A percentile compares a stretch with the other conserved stretches of the same genome.
Conservation (phyloP, 2,888 invertebrate species). For the Clostera curtula region DNA sequence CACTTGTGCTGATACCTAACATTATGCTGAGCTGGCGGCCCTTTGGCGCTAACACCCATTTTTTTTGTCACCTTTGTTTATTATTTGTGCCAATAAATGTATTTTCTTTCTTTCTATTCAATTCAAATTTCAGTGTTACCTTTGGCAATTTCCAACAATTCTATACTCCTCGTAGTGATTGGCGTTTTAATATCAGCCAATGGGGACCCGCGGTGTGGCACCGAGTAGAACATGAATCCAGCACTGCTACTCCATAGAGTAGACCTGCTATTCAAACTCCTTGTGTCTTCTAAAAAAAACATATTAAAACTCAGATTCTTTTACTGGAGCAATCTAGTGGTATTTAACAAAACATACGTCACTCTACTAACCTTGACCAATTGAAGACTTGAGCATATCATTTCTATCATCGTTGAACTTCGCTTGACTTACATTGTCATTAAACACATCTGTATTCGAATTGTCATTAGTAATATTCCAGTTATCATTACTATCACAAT, state of each 20-base stretch:
- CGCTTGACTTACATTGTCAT: constrained; percentile 7
- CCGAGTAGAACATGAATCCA: constrained; percentile 88
- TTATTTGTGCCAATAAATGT: too few relatives aligned
- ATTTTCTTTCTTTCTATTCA: too few relatives aligned
- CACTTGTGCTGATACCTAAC: too few relatives aligned
- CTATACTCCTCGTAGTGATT: constrained; percentile 83
- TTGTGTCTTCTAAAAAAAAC: constrained; percentile 11
- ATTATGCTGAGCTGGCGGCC: too few relatives aligned
- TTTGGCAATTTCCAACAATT: constrained; percentile 85
- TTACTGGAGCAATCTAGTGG: constrained; percentile 20
- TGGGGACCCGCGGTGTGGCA: constrained; percentile 89
- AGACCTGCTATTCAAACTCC: constrained; percentile 20
- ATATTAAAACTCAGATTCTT: constrained; percentile 27
- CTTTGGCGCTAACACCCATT: too few relatives aligned
- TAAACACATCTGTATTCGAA: constrained; percentile 2
- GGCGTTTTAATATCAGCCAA: constrained; percentile 84
- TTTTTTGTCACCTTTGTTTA: too few relatives aligned
- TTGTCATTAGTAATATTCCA: constrained; percentile 4
- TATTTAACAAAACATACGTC: neutral
- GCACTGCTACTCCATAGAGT: constrained; percentile 72
- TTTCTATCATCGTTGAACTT: neutral
- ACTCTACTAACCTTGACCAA: neutral
- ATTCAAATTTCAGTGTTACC: too few relatives aligned
- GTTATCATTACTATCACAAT: constrained; percentile 11
- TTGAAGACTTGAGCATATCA: too few relatives aligned